Conservation (phyloP, 2,113 vertebrate species). For the Megaleporinus macrocephalus region DNA sequence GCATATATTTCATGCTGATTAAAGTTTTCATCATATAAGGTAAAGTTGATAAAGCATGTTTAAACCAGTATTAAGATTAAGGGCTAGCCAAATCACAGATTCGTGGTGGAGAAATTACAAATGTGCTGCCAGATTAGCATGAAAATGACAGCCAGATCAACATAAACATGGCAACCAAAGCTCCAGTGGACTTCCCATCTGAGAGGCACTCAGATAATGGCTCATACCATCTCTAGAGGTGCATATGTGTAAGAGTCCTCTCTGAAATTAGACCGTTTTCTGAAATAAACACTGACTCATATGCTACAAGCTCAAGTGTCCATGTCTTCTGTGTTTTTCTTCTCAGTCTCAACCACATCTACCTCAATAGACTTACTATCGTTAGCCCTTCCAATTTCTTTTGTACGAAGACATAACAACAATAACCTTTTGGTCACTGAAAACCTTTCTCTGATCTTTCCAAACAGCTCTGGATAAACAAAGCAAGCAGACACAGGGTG, state of each 20-base stretch:
- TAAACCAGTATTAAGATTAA: not conserved
- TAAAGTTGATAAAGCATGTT: not conserved
- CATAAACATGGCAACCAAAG: not conserved
- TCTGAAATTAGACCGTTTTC: slow-evolving; percentile 7
- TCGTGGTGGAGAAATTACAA: not conserved
- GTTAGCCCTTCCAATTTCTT: slow-evolving; percentile 27
- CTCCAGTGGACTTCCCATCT: not conserved
- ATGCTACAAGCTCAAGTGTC: not conserved
- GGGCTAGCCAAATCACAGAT: not conserved
- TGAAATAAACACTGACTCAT: not conserved
- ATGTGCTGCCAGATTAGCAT: not conserved
- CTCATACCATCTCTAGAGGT: not conserved
- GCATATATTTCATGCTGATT: no score
- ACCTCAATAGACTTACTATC: slow-evolving; percentile 16
- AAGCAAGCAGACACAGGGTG: slow-evolving; percentile 34
- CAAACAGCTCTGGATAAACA: slow-evolving; percentile 47
- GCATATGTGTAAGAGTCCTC: slow-evolving; percentile 7
- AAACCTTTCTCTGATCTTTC: slow-evolving; percentile 43
- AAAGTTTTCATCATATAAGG: not conserved
- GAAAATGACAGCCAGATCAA: not conserved
- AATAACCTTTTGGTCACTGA: slow-evolving; percentile 43
- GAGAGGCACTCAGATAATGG: not conserved
- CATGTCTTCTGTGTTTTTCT: slow-evolving; percentile 4
- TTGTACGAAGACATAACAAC: slow-evolving; percentile 34
- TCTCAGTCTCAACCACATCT: slow-evolving; percentile 40